Base-by-base conservation (phyloP, 2,888 invertebrate genomes). In the Crossocerus cetratus region DNA sequence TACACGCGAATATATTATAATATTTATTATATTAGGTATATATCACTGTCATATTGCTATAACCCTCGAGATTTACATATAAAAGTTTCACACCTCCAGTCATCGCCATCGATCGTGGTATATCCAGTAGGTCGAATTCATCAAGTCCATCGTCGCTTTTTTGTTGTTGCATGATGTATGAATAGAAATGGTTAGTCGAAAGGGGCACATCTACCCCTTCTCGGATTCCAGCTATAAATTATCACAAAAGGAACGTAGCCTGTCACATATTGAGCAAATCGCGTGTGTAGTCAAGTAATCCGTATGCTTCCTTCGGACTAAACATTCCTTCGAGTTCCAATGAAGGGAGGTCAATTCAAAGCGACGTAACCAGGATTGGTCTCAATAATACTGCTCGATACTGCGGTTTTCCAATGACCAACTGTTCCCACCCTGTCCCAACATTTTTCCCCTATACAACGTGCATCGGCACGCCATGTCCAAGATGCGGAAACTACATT, bases 1-100 rank as follows among this genome's bases (percentile, higher is more conserved):
- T 90, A 90, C 89, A 90, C 86, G 87, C 87, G 89, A 88, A 89
- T 90, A 89, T 90, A 89, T 89, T 88, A 88, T 85, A 84, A 86
- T 88, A 72, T 74, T 67, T 75, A 71, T 76, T 80, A 76, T 78
- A 69, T 71, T 77, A 67, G 69, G 53, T 78, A 78, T 81, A 81
- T 83, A 82, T 82, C 89, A 88, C 86, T 87, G 85, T 86, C 83
- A 84, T 86, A 84, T 85, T 82, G 81, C 77, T 85, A 86, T 84
- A 88, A 85, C 78, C 82, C 82, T 86, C 84, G 81, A 87, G 86
- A 89, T 87, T 84, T 88, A 88, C 85, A 88, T 82, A 80, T 86
- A 87, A 82, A 85, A 82, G 84, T 83, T 80, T 76, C 57, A 65
- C 57, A 65, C 63, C 43, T 53, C 65, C 58, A 57, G 32, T 71